Conservation (phyloP, 2,113 vertebrate genomes). For the Eurystomus gularis region DNA sequence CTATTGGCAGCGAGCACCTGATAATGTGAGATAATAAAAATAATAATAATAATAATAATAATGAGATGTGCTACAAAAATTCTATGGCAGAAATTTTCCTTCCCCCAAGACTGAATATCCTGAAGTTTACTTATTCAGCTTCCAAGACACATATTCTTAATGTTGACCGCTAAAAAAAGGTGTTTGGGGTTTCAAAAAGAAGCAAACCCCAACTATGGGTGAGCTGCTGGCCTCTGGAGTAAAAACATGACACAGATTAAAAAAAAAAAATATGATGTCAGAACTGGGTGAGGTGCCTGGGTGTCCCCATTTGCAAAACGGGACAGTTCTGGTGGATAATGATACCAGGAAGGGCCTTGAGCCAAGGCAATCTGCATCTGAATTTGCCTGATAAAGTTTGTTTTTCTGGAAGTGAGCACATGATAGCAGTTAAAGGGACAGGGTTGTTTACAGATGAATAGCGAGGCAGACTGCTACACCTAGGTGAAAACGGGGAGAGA, state of each 20-base stretch:
- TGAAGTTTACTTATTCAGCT: background rate
- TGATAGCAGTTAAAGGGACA: background rate
- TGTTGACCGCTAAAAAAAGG: background rate
- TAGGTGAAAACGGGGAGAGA: background rate
- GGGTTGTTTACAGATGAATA: conserved; percentile 32
- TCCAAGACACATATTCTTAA: background rate
- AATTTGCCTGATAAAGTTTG: conserved; percentile 74
- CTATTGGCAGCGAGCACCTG: background rate
- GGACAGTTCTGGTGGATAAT: conserved; percentile 55
- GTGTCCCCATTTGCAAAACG: background rate
- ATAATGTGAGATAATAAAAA: background rate
- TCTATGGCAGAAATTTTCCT: background rate
- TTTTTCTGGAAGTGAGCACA: conserved; percentile 61
- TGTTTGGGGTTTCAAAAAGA: background rate
- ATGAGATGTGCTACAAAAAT: background rate
- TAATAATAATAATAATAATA: no score
- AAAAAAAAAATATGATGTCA: background rate
- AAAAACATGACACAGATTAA: background rate
- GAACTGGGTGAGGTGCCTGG: background rate
- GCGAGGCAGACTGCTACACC: background rate
- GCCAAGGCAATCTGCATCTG: conserved; percentile 59
- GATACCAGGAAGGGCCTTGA: conserved; percentile 58
- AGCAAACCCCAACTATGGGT: background rate
- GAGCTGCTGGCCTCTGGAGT: background rate
- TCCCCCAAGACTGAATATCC: rapidly evolving